Evolutionary conservation across 2,797 vertebrate genomes (phyloP), one percentile per base, ranked within the genome.

Genomic region (Poecilia wingei): DNA sequence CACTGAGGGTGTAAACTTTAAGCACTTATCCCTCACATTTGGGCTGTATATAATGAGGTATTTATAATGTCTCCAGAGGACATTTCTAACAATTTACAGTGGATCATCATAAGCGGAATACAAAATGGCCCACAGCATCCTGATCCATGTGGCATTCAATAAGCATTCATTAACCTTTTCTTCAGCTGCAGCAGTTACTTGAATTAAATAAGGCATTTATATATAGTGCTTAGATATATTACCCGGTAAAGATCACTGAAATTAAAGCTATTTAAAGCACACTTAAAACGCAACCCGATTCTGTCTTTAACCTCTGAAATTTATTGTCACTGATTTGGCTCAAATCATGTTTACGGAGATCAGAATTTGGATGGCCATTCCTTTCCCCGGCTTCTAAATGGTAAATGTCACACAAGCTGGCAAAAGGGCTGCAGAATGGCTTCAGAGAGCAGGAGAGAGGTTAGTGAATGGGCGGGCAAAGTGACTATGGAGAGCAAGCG

Each of bases 151-250:
- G 91, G 91, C 90, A 93, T 95, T 94, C 92, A 89, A 61, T 84
- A 85, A 93, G 93, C 93, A 94, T 94, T 93, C 90, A 93, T 95
- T 94, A 93, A 94, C 92, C 92, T 94, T 95, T 94, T 86, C 83
- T 78, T 77, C 87, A 77, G 82, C 87, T 75, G 86, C 82, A 61
- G 82, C 79, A 88, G 79, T 87, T 91, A 92, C 86, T 87, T 88
- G 82, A 86, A 88, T 83, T 83, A 85, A 89, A 78, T 78, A 74
- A 83, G 75, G 68, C 77, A 81, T 69, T 87, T 83, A 79, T 69
- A 59, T 78, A 70, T 46, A 74, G 45, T 72, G 31, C 80, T 84
- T 75, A 82, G 79, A 80, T 80, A 84, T 83, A 36, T 87, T 77
- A 87, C 82, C 73, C 55, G 9, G 43, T 79, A 79, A 72, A 78